These are phyloP conservation scores for Nesidiocoris tenuis DNA, from an alignment of 2,888 invertebrate genomes.

Conservation along the genomic window DNA sequence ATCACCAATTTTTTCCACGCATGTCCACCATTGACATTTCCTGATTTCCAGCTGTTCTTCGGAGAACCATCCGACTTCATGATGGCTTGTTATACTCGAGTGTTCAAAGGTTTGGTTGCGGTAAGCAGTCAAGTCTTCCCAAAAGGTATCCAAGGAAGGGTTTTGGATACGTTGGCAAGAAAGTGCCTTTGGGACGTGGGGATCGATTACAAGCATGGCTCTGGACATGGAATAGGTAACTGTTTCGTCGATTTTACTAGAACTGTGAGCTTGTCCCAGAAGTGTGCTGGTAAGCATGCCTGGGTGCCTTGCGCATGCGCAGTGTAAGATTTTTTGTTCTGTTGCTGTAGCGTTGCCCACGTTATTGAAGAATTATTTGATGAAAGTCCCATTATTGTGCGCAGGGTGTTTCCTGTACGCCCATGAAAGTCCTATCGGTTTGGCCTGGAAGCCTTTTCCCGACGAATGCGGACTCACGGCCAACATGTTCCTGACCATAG, in stretches of 20 bases:
- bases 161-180: conserved; percentile 77
- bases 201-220: conserved; percentile 90
- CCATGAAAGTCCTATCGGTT: conserved; percentile 85
- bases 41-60: conserved; percentile 63
- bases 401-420: conserved; percentile 77
- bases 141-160: conserved; percentile 62
- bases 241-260: too few relatives aligned
- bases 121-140: conserved; percentile 77
- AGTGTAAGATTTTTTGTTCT: too few relatives aligned
- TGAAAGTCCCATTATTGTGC: too few relatives aligned
- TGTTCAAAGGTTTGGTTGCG: conserved; percentile 83
- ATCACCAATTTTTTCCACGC: neutral
- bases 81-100: conserved; percentile 81
- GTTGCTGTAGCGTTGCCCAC: too few relatives aligned
- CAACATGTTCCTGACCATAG: conserved; percentile 81
- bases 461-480: conserved; percentile 75
- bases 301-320: too few relatives aligned
- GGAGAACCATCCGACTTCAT: conserved; percentile 72
- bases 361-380: too few relatives aligned
- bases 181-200: conserved; percentile 82
- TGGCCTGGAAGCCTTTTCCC: conserved; percentile 70
- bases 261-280: too few relatives aligned
- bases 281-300: too few relatives aligned
- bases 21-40: neutral
- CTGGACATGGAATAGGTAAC: conserved; percentile 87